phyloP scores from a whole-genome alignment of 2,113 vertebrate species.

The Verasper variegatus region DNA sequence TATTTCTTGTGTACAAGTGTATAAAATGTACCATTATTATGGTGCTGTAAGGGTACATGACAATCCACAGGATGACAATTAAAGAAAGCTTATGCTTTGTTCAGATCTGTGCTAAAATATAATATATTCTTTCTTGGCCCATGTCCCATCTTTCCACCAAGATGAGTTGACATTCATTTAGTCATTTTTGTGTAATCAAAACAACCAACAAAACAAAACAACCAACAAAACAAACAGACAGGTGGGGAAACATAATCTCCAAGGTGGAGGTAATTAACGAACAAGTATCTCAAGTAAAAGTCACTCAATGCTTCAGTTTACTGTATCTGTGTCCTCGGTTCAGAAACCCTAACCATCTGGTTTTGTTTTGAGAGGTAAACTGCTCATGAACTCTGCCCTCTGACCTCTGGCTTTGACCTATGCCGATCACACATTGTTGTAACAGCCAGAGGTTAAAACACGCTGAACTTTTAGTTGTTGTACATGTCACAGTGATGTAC shows the following conservation, averaged over 20 bases:
- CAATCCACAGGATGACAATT: not conserved
- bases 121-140: too few species aligned
- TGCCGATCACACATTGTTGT: conserved; percentile 59
- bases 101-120: too few species aligned
- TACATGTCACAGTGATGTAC: conserved; percentile 49
- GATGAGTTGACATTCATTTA: too few species aligned
- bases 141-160: too few species aligned
- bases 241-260: too few species aligned
- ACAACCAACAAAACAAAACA: too few species aligned
- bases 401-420: conserved; percentile 47
- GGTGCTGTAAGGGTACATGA: not conserved
- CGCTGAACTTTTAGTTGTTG: conserved; percentile 44
- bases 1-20: not conserved
- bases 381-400: conserved; percentile 63
- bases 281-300: not conserved
- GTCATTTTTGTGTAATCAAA: too few species aligned
- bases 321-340: not conserved
- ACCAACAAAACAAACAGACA: too few species aligned
- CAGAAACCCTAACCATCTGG: conserved; percentile 63
- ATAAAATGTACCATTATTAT: not conserved
- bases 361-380: conserved; percentile 65
- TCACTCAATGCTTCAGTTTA: not conserved
- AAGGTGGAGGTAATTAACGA: too few species aligned
- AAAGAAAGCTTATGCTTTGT: not conserved
- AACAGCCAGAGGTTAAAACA: conserved; percentile 64